phyloP scores from a whole-genome alignment of 2,888 invertebrate species.

The Unio pictorum region DNA sequence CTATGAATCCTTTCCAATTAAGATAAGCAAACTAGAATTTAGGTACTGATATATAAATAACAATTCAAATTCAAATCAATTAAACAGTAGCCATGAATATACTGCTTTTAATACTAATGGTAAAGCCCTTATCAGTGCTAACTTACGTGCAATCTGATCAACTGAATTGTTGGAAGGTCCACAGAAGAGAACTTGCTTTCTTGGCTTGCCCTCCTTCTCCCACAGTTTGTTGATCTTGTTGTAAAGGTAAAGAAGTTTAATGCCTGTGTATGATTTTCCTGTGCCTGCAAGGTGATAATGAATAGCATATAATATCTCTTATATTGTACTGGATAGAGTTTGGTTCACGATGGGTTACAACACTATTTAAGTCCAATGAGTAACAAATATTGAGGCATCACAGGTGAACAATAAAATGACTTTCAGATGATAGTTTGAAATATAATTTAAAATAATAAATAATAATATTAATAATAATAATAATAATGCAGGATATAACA shows the following conservation, averaged over 20 bases:
- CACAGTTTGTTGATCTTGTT: conserved; percentile 34
- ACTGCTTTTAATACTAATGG: not conserved
- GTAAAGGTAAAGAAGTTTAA: conserved; percentile 55
- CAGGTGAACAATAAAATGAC: no score
- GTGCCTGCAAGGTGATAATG: conserved; percentile 45
- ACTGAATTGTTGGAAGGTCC: conserved; percentile 69
- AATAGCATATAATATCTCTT: no score
- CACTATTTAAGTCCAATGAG: no score
- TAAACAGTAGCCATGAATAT: not conserved
- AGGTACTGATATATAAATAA: not conserved
- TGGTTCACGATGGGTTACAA: no score
- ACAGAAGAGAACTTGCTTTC: conserved; percentile 62
- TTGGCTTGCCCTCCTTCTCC: conserved; percentile 22
- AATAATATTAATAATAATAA: no score
- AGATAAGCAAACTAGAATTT: no score
- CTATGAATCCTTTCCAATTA: no score
- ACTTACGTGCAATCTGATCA: conserved; percentile 63
- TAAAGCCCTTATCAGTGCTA: not conserved
- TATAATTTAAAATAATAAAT: no score
- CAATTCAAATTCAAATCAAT: not conserved
- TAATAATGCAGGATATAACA: no score
- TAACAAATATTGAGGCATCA: no score
- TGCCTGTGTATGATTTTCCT: conserved; percentile 63
- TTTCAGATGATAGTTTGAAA: no score
- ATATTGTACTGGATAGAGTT: not conserved